Evolutionary conservation across 2,888 invertebrate species (phyloP).

Genomic region (Apantesis nais): DNA sequence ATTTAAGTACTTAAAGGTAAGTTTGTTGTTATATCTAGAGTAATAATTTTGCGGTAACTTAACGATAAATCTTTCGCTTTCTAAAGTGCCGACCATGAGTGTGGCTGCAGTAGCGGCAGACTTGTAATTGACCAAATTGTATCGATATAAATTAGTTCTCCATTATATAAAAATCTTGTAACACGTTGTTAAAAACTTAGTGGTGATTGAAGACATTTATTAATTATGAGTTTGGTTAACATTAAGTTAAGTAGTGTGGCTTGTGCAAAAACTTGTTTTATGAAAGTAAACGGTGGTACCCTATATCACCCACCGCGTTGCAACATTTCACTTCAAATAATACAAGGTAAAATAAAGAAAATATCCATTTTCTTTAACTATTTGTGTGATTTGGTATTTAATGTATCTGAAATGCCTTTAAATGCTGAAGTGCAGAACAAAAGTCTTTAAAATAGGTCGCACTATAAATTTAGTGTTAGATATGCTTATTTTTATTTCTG

Average conservation of each 20-base stretch:
- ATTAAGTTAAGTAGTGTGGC: constrained; percentile 37
- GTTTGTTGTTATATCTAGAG: constrained; percentile 58
- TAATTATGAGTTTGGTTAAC: constrained; percentile 39
- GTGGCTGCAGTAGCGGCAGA: constrained; percentile 72
- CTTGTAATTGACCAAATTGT: constrained; percentile 58
- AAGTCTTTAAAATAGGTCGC: not conserved
- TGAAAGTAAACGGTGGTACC: constrained; percentile 69
- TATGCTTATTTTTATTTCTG: not conserved
- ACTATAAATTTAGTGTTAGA: not conserved
- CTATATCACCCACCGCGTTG: constrained; percentile 54
- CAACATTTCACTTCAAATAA: constrained; percentile 72
- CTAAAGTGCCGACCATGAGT: constrained; percentile 82
- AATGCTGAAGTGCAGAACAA: too few species aligned
- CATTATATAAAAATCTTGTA: constrained; percentile 20
- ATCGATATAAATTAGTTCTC: constrained; percentile 49
- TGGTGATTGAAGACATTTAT: constrained; percentile 18
- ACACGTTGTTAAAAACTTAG: constrained; percentile 7
- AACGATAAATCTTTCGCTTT: constrained; percentile 79
- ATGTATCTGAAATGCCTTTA: too few species aligned
- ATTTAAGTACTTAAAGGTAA: constrained; percentile 69
- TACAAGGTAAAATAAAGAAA: constrained; percentile 11
- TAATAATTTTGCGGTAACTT: constrained; percentile 62
- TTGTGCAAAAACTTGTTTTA: constrained; percentile 68
- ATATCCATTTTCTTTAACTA: not conserved
- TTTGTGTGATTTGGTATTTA: not conserved